These are phyloP conservation scores for Tapera naevia DNA, from an alignment of 2,797 vertebrate species.

Conservation along the genomic window DNA sequence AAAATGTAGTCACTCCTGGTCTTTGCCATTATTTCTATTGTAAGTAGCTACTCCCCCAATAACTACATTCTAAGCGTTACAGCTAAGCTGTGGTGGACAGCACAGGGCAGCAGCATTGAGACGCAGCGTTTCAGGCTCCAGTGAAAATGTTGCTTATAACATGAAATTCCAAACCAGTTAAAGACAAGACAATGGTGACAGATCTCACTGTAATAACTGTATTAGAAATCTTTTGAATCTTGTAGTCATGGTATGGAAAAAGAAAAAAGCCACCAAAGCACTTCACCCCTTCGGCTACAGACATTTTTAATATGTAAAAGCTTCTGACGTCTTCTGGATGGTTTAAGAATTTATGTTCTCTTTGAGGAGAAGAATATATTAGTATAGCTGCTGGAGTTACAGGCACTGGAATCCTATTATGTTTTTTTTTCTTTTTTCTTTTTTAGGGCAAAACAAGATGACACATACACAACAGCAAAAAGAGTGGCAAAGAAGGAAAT, in stretches of 20 bases:
- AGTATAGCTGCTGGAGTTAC: not conserved
- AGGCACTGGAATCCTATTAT: not conserved
- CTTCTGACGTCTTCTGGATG: not conserved
- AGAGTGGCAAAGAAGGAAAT: constrained; percentile 42
- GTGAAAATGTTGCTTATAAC: not conserved
- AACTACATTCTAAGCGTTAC: not conserved
- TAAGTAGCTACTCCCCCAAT: not conserved
- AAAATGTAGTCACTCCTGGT: not conserved
- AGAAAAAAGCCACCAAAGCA: not conserved
- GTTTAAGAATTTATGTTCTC: not conserved
- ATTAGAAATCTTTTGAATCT: not conserved
- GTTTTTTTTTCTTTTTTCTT: not conserved
- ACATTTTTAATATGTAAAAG: not conserved
- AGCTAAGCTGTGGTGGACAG: not conserved
- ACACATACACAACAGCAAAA: not conserved
- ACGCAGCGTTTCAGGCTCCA: not conserved
- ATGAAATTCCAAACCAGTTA: not conserved
- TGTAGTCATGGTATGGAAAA: not conserved
- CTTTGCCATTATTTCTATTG: not conserved
- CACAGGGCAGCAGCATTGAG: not conserved
- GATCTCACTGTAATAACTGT: not conserved
- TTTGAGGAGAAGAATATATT: not conserved
- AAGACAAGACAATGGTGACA: not conserved
- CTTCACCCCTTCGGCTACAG: not conserved
- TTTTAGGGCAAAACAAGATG: not conserved